phyloP scores from a whole-genome alignment of 2,113 vertebrate species.

The Morone saxatilis region DNA sequence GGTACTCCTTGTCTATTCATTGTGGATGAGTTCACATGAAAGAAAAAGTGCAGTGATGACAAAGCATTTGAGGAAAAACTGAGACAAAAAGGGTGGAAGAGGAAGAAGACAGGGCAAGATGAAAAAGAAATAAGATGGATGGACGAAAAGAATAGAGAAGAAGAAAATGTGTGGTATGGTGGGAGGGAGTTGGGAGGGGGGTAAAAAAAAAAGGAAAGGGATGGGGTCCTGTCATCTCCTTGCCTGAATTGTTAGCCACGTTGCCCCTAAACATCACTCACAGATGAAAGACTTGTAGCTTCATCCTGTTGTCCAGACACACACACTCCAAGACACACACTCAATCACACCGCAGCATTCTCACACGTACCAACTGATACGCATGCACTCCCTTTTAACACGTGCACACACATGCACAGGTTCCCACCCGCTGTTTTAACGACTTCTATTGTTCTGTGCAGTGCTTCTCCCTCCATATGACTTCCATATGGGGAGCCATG shows the following conservation, averaged over 20 bases:
- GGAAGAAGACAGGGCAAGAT: conserved; percentile 53
- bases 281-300: conserved; percentile 72
- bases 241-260: conserved; percentile 50
- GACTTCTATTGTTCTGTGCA: conserved; percentile 67
- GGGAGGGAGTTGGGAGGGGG: neutral
- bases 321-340: conserved; percentile 30
- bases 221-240: conserved; percentile 60
- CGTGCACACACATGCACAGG: conserved; percentile 32
- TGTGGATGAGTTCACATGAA: conserved; percentile 64
- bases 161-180: neutral
- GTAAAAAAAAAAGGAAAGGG: conserved; percentile 31
- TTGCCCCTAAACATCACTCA: conserved; percentile 51
- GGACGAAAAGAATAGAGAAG: conserved; percentile 21
- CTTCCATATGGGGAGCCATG: conserved; percentile 74
- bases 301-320: conserved; percentile 38
- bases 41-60: conserved; percentile 38
- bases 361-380: conserved; percentile 60
- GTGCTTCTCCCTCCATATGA: conserved; percentile 64
- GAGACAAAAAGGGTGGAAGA: conserved; percentile 33
- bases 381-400: conserved; percentile 30
- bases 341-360: conserved; percentile 34
- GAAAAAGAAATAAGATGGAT: conserved; percentile 59
- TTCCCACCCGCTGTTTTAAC: conserved; percentile 55
- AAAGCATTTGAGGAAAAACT: conserved; percentile 37
- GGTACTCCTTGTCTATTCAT: conserved; percentile 29